These are phyloP conservation scores for Heterodera filipjevi DNA, from an alignment of 2,888 invertebrate species.

Conservation along the genomic window DNA sequence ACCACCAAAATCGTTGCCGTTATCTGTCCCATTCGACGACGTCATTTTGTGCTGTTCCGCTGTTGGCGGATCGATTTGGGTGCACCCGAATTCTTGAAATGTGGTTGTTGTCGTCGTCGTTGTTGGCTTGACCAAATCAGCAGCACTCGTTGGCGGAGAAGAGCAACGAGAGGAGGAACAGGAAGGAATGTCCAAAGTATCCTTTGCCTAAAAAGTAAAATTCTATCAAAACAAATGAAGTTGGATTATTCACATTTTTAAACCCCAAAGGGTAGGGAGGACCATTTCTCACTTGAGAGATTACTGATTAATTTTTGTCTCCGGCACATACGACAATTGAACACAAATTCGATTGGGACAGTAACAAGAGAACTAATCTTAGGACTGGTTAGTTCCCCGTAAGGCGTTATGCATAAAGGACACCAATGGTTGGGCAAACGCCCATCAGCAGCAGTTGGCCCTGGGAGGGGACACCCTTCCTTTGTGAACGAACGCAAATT, in stretches of 20 bases:
- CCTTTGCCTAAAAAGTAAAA: background rate
- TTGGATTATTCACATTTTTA: no score
- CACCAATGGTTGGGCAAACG: no score
- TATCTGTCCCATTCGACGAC: background rate
- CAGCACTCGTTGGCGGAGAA: slow-evolving; percentile 11
- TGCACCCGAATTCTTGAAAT: background rate
- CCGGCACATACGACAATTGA: no score
- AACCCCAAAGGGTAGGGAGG: background rate
- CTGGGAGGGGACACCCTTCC: no score
- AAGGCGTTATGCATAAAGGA: no score
- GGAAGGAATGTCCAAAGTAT: slow-evolving; percentile 8
- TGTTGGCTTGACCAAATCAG: slow-evolving; percentile 6
- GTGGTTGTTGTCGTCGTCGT: background rate
- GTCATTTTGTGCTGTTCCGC: background rate
- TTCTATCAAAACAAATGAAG: background rate
- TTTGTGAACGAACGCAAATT: no score
- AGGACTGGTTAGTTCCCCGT: no score
- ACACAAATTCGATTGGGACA: no score
- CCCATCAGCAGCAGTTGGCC: no score
- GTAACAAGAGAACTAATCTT: no score
- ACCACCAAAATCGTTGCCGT: background rate
- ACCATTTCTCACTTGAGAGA: no score
- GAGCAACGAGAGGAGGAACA: slow-evolving; percentile 13
- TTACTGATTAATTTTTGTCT: no score
- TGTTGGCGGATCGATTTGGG: background rate